Percentiles rank a stretch among this genome's conserved stretches.
Conservation (phyloP, 2,797 vertebrate genomes). For the Gadopsis bispinosus region DNA sequence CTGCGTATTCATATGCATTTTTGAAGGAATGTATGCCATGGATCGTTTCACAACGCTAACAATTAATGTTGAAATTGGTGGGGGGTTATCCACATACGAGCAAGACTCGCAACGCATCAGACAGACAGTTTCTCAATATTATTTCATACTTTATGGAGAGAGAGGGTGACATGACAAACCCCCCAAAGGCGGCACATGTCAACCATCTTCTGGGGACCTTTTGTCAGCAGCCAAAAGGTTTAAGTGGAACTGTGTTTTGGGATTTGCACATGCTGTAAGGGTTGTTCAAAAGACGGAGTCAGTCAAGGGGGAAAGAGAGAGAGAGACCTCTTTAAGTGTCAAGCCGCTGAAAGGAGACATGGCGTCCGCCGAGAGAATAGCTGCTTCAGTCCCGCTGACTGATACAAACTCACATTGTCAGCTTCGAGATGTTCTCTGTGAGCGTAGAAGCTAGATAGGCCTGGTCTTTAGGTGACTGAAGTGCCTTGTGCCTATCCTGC, state of each 20-base stretch:
- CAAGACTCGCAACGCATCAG: slow-evolving; percentile 44
- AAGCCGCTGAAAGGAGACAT: slow-evolving; percentile 68
- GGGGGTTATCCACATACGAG: slow-evolving; percentile 20
- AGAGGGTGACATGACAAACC: slow-evolving; percentile 64
- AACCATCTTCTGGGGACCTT: slow-evolving; percentile 64
- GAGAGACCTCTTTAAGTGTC: slow-evolving; percentile 64
- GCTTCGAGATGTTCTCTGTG: slow-evolving; percentile 36
- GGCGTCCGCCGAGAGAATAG: slow-evolving; percentile 51
- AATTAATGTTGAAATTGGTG: not conserved
- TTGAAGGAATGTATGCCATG: not conserved
- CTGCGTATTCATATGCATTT: slow-evolving; percentile 4
- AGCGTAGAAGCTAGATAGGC: slow-evolving; percentile 28
- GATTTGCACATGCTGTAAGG: slow-evolving; percentile 68
- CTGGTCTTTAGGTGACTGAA: slow-evolving; percentile 50
- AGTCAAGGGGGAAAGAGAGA: slow-evolving; percentile 50
- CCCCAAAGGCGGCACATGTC: slow-evolving; percentile 69
- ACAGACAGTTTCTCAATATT: slow-evolving; percentile 42
- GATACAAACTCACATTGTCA: slow-evolving; percentile 52
- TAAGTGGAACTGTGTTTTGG: slow-evolving; percentile 81
- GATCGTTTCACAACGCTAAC: slow-evolving; percentile 18
- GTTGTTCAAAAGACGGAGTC: slow-evolving; percentile 59
- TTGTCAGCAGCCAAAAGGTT: slow-evolving; percentile 80
- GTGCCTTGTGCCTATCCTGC: slow-evolving; percentile 39
- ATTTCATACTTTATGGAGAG: slow-evolving; percentile 48
- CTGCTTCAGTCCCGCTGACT: slow-evolving; percentile 30